phyloP scores from a whole-genome alignment of 1,140 invertebrate genomes.

The Trichogramma pretiosum region DNA sequence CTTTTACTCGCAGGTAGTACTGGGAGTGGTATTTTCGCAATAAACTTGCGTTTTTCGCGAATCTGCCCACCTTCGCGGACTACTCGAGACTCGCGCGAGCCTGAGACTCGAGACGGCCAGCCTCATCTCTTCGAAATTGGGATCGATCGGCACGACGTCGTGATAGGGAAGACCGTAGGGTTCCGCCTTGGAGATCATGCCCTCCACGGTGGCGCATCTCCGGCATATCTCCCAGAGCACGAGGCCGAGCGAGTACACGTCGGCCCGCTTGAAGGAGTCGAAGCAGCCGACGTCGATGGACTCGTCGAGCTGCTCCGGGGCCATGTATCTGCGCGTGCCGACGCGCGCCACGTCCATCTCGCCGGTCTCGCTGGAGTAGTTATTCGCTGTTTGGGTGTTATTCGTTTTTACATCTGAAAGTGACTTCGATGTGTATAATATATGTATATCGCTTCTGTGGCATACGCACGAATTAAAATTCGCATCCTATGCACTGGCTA shows the following conservation, averaged over 20 bases:
- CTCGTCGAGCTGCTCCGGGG: constrained; percentile 80
- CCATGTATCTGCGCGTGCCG: constrained; percentile 83
- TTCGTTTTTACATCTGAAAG: too few relatives aligned
- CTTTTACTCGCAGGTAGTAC: too few relatives aligned
- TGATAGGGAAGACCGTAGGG: constrained; percentile 82
- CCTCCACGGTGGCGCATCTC: constrained; percentile 60
- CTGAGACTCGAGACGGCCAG: constrained; percentile 74
- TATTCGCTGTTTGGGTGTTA: too few relatives aligned
- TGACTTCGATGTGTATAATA: too few relatives aligned
- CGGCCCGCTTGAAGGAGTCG: constrained; percentile 89
- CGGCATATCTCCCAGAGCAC: constrained; percentile 88
- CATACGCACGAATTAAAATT: too few relatives aligned
- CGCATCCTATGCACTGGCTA: too few relatives aligned
- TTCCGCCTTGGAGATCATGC: constrained; percentile 58
- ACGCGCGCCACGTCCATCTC: constrained; percentile 77
- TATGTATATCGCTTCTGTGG: too few relatives aligned
- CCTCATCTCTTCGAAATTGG: constrained; percentile 89
- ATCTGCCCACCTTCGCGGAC: too few relatives aligned
- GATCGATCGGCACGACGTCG: constrained; percentile 78
- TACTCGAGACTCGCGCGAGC: too few relatives aligned
- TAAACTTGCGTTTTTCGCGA: too few relatives aligned
- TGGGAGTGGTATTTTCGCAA: too few relatives aligned
- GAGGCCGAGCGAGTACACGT: constrained; percentile 89
- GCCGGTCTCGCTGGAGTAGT: constrained; percentile 57
- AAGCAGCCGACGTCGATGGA: constrained; percentile 73